Percentiles rank a stretch among this genome's conserved stretches.
These are phyloP conservation scores for Tortrix viridana DNA, from an alignment of 2,888 invertebrate genomes.

Conservation along the genomic window DNA sequence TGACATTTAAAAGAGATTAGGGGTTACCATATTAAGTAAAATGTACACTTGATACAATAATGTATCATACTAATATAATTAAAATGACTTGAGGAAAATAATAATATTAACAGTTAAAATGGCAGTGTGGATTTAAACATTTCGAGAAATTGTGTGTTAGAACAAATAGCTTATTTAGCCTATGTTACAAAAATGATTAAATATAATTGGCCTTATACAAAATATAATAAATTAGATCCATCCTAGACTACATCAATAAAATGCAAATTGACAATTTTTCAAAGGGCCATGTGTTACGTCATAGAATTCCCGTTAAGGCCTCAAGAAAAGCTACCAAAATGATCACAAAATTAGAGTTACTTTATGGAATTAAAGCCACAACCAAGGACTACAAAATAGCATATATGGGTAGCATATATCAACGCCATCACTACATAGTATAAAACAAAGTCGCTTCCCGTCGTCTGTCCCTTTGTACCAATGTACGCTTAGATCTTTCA, in stretches of 20 bases:
- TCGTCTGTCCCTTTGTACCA: too few species aligned
- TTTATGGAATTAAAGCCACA: conserved; percentile 61
- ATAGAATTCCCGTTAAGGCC: conserved; percentile 28
- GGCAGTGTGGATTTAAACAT: conserved; percentile 49
- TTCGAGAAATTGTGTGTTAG: conserved; percentile 27
- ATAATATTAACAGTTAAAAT: conserved; percentile 52
- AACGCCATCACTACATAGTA: too few species aligned
- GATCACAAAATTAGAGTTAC: conserved; percentile 30
- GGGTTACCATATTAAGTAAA: conserved; percentile 59
- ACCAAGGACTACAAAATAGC: conserved; percentile 52
- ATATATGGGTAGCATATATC: conserved; percentile 42
- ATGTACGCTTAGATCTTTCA: too few species aligned
- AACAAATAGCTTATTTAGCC: conserved; percentile 26
- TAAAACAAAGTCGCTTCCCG: too few species aligned
- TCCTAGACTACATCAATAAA: conserved; percentile 33
- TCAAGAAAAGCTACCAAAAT: conserved; percentile 35
- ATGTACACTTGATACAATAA: conserved; percentile 68
- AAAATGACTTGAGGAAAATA: conserved; percentile 48
- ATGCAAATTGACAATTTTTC: conserved; percentile 28
- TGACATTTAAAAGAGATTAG: conserved; percentile 46
- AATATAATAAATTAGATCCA: conserved; percentile 29
- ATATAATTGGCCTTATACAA: conserved; percentile 36
- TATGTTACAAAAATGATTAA: conserved; percentile 33
- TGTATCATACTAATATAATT: conserved; percentile 48
- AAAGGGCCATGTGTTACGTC: conserved; percentile 28